Evolutionary conservation across 2,888 invertebrate species (phyloP).

Genomic region (Biston betularia): DNA sequence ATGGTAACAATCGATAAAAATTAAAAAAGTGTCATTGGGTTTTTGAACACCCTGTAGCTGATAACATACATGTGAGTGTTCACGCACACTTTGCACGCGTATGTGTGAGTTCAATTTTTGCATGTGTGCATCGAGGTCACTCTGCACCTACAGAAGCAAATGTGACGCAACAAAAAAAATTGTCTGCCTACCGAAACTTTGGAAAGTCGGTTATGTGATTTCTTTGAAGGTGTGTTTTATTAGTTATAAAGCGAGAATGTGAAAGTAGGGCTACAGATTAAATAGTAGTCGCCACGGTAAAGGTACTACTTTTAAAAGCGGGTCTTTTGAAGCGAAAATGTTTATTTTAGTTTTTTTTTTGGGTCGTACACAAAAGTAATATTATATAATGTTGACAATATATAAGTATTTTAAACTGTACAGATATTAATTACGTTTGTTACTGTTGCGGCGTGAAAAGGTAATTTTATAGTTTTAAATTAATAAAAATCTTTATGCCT

Average conservation of each 20-base stretch:
- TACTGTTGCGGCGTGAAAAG: slow-evolving; percentile 12
- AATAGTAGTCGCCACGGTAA: not conserved
- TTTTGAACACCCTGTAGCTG: slow-evolving; percentile 64
- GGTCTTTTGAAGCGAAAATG: slow-evolving; percentile 16
- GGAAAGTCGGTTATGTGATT: slow-evolving; percentile 61
- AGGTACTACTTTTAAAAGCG: not conserved
- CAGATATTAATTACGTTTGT: slow-evolving; percentile 24
- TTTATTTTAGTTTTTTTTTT: slow-evolving; percentile 16
- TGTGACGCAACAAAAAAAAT: slow-evolving; percentile 71
- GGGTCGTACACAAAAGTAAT: not conserved
- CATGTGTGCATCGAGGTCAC: slow-evolving; percentile 79
- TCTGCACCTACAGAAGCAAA: slow-evolving; percentile 54
- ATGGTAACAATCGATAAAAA: slow-evolving; percentile 49
- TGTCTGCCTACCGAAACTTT: slow-evolving; percentile 55
- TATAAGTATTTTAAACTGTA: slow-evolving; percentile 17
- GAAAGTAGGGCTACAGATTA: slow-evolving; percentile 37
- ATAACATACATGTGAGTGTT: slow-evolving; percentile 59
- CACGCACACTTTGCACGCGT: slow-evolving; percentile 52
- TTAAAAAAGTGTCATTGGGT: slow-evolving; percentile 42
- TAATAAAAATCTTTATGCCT: slow-evolving; percentile 26
- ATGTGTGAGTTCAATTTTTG: slow-evolving; percentile 51
- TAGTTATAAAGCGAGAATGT: slow-evolving; percentile 41
- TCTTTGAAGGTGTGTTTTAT: slow-evolving; percentile 48
- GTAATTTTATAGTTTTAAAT: slow-evolving; percentile 30
- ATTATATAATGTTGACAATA: not conserved